Evolutionary conservation across 2,113 vertebrate genomes (phyloP), one percentile per base, ranked within the genome.

Genomic region (Pithys albifrons): DNA sequence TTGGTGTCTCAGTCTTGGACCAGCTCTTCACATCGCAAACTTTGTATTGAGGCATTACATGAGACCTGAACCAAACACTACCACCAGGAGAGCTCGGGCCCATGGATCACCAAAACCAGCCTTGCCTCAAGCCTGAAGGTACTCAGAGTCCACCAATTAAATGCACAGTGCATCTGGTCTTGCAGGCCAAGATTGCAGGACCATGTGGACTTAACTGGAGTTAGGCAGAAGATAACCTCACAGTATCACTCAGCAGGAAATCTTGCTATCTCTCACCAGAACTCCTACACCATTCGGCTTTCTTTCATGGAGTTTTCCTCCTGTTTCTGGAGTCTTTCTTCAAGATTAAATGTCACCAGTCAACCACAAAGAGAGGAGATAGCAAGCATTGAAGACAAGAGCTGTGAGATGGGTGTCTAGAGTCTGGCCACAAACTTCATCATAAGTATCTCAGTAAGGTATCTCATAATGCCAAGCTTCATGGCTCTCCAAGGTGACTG

Each of bases 21-120:
- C 51, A 69, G 24, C 11, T 76, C 45, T 93, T 77, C 35, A 54
- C 28, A 74, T 19, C 5, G 61, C 43, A 62, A 71, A 19, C 14
- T 61, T 65, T 39, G 4, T 57, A 46, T 15, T 84, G 11, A 33
- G 31, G 6, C 0, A 0, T 39, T 74, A 61, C 8, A 4, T 4
- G 5, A 41, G 4, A 80, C 9, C 12, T 86, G 67, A 89, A 89
- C 29, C 17, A 77, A 78, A 41, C 24, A 11, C 11, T 27, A 19
- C 19, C 17, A 27, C 4, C 14, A 48, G 49, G 8, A 83, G 7
- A 76, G 23, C 24, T 72, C 1, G 0, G 29, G 23, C 7, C n/a
- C 12, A 9, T 14, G 23, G 28, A 18, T 52, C 77, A 31, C 14
- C 1, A 2, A 52, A 94, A 86, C 54, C 16, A 3, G 27, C 25